Evolutionary conservation across 2,797 vertebrate species (phyloP), one percentile per base, ranked within the genome.

Genomic region (Gila robusta): DNA sequence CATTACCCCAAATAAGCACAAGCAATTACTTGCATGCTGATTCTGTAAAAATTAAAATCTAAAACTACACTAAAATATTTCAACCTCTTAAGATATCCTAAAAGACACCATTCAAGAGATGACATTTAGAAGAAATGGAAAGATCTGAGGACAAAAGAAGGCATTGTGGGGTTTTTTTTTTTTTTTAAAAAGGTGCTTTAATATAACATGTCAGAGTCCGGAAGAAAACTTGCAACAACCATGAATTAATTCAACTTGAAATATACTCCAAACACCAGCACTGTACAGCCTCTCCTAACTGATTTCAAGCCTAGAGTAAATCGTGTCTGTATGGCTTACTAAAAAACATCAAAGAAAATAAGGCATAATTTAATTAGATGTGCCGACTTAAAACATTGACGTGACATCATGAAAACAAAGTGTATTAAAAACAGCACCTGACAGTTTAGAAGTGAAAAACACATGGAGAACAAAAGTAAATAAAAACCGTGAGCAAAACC

Each of bases 161-260:
- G n/a, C 81, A 11, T 52, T 35, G 26, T 11, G 41, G 10, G 2
- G 3, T 44, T 11, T 44, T 49, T 49, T 39, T 64, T 85, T 89
- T 88, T 86, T 90, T 89, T 87, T n/a, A 93, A 92, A 94, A 94
- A 95, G 93, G 93, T 94, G 94, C 94, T 96, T 96, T 96, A 96
- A 95, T 95, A 91, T 92, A 91, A 93, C 86, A 90, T 78, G 72
- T 90, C 88, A 89, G 83, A 90, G 87, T 91, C 86, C 91, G 67
- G 79, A 91, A 92, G 86, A 89, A 93, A 91, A 89, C 88, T 73
- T 83, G 90, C n/a, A 39, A 81, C 82, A 90, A 89, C 88, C 89
- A 91, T 90, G 86, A 89, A 88, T 82, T 88, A 89, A 59, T 87
- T 87, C 70, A 87, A 82, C 91, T 87, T 82, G 86, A 92, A 89